phyloP scores from a whole-genome alignment of 2,888 invertebrate genomes.

The Hydrotaea diabolus region DNA sequence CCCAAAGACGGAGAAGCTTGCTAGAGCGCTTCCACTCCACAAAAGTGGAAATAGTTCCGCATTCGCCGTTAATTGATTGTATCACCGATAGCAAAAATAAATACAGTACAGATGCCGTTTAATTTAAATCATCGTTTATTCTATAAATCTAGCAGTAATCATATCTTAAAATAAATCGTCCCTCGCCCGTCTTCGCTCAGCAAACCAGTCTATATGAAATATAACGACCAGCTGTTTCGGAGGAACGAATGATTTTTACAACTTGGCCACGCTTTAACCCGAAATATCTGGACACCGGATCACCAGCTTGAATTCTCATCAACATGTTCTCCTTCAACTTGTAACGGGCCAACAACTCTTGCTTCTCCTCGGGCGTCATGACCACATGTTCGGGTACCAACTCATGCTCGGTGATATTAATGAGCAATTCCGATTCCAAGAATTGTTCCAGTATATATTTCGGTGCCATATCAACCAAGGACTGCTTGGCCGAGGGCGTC shows the following conservation, averaged over 20 bases:
- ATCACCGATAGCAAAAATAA: too few relatives aligned
- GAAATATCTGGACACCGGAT: constrained; percentile 99
- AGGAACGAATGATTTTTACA: constrained; percentile 98
- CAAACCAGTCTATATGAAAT: constrained; percentile 98
- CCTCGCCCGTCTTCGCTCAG: constrained; percentile 77
- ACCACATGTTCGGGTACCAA: constrained; percentile 99
- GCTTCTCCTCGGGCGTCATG: constrained; percentile 98
- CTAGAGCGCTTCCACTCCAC: too few relatives aligned
- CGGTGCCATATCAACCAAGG: constrained; percentile 98
- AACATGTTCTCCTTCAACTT: constrained; percentile 99
- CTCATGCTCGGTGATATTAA: constrained; percentile 99
- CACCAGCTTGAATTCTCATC: constrained; percentile 99
- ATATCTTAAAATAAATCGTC: not conserved
- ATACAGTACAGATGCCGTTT: too few relatives aligned
- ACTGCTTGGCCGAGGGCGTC: constrained; percentile 99
- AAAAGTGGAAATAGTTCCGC: too few relatives aligned
- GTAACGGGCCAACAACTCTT: constrained; percentile 94
- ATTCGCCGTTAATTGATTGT: too few relatives aligned
- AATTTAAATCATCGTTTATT: constrained; percentile 4
- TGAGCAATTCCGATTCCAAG: constrained; percentile 95
- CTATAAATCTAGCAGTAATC: not conserved
- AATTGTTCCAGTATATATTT: constrained; percentile 99
- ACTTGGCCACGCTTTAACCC: constrained; percentile 99
- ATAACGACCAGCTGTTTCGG: constrained; percentile 98
- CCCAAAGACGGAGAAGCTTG: too few relatives aligned